Base-by-base conservation (phyloP, 1,140 invertebrate species). In the Calephelis nemesis region DNA sequence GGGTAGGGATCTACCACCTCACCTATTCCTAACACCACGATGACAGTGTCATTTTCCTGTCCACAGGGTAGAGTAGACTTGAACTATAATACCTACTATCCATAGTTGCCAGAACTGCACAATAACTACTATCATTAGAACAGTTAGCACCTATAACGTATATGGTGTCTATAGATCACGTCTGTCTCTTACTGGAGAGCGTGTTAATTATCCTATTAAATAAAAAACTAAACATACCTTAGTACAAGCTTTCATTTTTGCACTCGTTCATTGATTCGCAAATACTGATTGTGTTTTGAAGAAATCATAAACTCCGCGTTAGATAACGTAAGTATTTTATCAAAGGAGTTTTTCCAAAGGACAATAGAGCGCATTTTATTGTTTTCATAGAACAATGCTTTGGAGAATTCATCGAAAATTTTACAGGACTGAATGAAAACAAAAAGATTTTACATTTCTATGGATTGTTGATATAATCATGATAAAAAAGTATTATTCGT, bases 311-410 rank as follows among this genome's bases (percentile, higher is more conserved):
- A 72, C 74, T 70, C 60, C 60, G 69, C 63, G 65, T 69, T 65
- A 65, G 72, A 72, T 71, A 69, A 69, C 72, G 68, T 68, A 72
- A 70, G 68, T 42, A 40, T 19, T 70, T 72, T 63, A 9, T 64
- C 65, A 74, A 68, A 72, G 68, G 70, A 74, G 63, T 67, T 76
- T 76, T 76, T 74, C 72, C 39, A 68, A 39, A 60, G 63, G 71
- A 74, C 75, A 76, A 76, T 76, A 62, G 73, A 65, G 50, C 68
- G 70, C 64, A 65, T 67, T 74, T 74, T 69, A 76, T 76, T 76
- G 75, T 76, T 72, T 73, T 71, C 75, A 67, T 66, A 67, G 70
- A 76, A 76, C 75, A 76, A 76, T 76, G 70, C 69, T 62, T 69
- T 65, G 52, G 70, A 67, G 72, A 70, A 72, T 72, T 72, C 65